phyloP scores from a whole-genome alignment of 2,888 invertebrate species.

The Drosophila paracracens region DNA sequence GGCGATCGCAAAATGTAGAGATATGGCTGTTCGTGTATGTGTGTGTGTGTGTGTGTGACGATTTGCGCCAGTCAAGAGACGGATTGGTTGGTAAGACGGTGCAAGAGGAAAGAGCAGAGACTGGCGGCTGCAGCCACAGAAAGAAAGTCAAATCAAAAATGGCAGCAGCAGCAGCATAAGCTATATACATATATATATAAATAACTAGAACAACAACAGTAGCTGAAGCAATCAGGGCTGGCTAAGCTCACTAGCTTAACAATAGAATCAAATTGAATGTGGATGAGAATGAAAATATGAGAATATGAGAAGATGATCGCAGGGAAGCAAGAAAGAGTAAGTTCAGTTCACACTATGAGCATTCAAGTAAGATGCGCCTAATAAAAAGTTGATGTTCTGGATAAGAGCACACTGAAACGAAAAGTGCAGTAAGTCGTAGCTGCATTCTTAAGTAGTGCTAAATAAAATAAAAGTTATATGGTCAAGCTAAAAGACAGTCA shows the following conservation, averaged over 20 bases:
- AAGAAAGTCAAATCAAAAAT: constrained; percentile 65
- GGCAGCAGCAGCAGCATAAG: constrained; percentile 53
- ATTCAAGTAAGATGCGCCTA: not conserved
- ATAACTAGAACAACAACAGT: constrained; percentile 10
- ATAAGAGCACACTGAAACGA: not conserved
- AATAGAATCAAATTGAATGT: not conserved
- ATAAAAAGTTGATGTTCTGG: not conserved
- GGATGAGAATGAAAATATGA: not conserved
- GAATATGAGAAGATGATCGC: not conserved
- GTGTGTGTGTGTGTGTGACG: not conserved
- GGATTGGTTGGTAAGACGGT: not conserved
- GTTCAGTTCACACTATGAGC: not conserved
- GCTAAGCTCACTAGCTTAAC: not conserved
- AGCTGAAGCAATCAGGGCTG: constrained; percentile 45
- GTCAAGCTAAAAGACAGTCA: not conserved
- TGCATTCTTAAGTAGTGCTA: not conserved
- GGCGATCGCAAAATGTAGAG: constrained; percentile 14
- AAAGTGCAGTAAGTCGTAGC: not conserved
- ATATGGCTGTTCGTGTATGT: constrained; percentile 16
- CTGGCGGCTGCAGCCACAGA: constrained; percentile 21
- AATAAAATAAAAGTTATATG: not conserved
- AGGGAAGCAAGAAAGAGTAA: not conserved
- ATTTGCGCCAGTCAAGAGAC: constrained; percentile 1
- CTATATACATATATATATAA: constrained; percentile 13
- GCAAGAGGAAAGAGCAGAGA: constrained; percentile 5